These are phyloP conservation scores for Sesamia inferens DNA, from an alignment of 2,888 invertebrate species.

Conservation along the genomic window DNA sequence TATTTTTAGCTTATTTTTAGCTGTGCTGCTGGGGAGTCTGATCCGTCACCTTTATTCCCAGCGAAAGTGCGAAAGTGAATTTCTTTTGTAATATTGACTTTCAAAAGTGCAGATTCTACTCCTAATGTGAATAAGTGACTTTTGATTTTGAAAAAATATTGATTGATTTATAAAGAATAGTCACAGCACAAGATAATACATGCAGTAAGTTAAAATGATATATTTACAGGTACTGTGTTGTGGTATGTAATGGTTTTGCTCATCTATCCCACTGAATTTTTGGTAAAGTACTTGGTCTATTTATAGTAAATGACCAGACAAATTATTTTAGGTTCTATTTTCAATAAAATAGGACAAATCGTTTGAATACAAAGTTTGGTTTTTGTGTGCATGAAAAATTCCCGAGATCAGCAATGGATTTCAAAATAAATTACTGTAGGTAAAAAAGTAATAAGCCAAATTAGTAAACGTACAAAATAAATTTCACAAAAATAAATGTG, in stretches of 20 bases:
- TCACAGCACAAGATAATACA: background rate
- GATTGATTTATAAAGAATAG: too few species aligned
- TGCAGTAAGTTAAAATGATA: background rate
- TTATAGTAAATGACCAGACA: background rate
- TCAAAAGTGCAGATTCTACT: too few species aligned
- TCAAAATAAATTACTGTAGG: conserved; percentile 5
- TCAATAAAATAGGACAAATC: background rate
- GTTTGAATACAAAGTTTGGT: background rate
- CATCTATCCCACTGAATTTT: background rate
- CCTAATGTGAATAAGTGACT: too few species aligned
- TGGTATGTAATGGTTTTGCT: background rate
- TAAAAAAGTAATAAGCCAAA: background rate
- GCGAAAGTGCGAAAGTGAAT: too few species aligned
- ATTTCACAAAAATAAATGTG: conserved; percentile 30
- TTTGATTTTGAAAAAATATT: too few species aligned
- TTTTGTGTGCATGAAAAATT: background rate
- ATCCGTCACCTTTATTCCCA: too few species aligned
- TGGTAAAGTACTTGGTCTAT: background rate
- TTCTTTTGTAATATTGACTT: too few species aligned
- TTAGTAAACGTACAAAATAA: conserved; percentile 7
- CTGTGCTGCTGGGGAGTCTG: too few species aligned
- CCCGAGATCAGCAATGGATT: background rate
- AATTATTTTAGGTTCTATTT: background rate
- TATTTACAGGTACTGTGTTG: background rate
- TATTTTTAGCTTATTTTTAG: too few species aligned